Percentiles rank a stretch among this genome's conserved stretches.
Evolutionary conservation across 2,113 vertebrate genomes (phyloP).

Genomic region (Phaethon lepturus): DNA sequence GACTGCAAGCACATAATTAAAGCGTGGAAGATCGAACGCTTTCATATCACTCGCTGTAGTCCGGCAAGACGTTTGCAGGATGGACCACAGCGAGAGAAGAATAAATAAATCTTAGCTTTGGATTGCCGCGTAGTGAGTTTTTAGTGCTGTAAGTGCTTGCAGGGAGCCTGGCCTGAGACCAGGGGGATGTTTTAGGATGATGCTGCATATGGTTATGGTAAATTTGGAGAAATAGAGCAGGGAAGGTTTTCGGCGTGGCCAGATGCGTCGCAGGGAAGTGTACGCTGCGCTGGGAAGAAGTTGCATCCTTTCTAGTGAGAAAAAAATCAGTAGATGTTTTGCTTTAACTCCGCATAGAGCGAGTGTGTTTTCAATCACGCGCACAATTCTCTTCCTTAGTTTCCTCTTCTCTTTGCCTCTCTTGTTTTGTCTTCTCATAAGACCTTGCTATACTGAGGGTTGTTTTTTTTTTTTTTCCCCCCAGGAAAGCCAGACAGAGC

Average conservation of each 20-base stretch:
- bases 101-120: not conserved
- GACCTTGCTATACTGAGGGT: not conserved
- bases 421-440: conserved; percentile 25
- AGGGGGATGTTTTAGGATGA: not conserved
- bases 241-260: not conserved
- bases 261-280: not conserved
- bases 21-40: not conserved
- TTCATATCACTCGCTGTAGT: not conserved
- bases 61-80: not conserved
- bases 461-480: not conserved
- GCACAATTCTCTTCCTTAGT: not conserved
- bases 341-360: not conserved
- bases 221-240: not conserved
- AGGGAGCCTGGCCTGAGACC: not conserved
- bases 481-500: not conserved
- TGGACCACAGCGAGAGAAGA: not conserved
- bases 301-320: not conserved
- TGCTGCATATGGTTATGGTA: not conserved
- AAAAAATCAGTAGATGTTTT: not conserved
- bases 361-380: conserved; percentile 6
- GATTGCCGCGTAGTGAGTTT: not conserved
- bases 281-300: not conserved
- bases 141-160: not conserved
- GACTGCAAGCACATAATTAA: not conserved
- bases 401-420: not conserved